Percentiles rank a stretch among this genome's conserved stretches.
Evolutionary conservation across 2,888 invertebrate genomes (phyloP).

Genomic region (Lamproptera curius): DNA sequence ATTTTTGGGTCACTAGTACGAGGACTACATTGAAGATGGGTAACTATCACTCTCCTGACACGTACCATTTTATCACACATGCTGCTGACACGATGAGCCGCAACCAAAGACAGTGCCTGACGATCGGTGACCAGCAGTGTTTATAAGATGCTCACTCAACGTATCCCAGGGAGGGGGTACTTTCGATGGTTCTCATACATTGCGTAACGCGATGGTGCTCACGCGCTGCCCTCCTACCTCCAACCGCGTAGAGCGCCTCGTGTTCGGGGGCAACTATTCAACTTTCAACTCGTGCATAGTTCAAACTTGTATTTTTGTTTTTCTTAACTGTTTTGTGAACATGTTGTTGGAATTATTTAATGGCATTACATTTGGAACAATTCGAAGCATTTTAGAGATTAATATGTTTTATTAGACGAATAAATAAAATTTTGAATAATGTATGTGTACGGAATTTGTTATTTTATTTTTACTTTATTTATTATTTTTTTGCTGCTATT

Average conservation of each 20-base stretch:
- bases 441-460: too few relatives aligned
- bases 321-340: not conserved
- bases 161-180: constrained; percentile 71
- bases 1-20: constrained; percentile 44
- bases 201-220: constrained; percentile 65
- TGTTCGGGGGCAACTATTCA: constrained; percentile 14
- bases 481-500: too few relatives aligned
- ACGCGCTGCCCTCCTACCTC: constrained; percentile 55
- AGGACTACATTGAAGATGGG: constrained; percentile 8
- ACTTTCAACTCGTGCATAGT: constrained; percentile 19
- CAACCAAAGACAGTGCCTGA: constrained; percentile 63
- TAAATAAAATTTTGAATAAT: too few relatives aligned
- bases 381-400: too few relatives aligned
- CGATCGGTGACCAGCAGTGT: constrained; percentile 64
- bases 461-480: too few relatives aligned
- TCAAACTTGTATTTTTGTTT: constrained; percentile 1
- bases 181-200: constrained; percentile 71
- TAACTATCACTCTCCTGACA: constrained; percentile 25
- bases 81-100: constrained; percentile 53
- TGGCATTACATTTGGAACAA: too few relatives aligned
- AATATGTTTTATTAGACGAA: too few relatives aligned
- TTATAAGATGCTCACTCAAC: constrained; percentile 71
- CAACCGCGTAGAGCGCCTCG: constrained; percentile 20
- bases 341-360: too few relatives aligned
- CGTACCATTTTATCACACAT: constrained; percentile 74